A percentile compares a stretch with the other conserved stretches of the same genome.
Conservation (phyloP, 2,113 vertebrate species). For the Xiphias gladius region DNA sequence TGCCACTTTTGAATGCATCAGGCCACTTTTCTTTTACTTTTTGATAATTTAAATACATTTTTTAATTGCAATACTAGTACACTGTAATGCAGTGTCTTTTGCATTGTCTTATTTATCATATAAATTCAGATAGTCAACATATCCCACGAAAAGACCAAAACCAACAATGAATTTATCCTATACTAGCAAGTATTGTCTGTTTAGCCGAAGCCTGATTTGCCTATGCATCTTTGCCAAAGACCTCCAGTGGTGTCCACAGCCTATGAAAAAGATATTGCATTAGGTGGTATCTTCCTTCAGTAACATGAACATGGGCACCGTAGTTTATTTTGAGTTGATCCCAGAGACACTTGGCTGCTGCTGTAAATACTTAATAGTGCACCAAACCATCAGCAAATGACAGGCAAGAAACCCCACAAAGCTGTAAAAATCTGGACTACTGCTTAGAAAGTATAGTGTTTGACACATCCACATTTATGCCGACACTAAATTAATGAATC, state of each 20-base stretch:
- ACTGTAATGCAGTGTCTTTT: background rate
- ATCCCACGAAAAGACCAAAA: no score
- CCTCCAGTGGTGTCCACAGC: background rate
- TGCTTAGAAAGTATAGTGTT: background rate
- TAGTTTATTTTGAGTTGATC: background rate
- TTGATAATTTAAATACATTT: background rate
- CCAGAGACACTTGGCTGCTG: background rate
- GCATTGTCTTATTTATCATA: background rate
- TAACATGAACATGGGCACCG: background rate
- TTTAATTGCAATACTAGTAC: background rate
- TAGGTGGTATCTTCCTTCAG: background rate
- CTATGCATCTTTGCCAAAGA: background rate
- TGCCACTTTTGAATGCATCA: background rate
- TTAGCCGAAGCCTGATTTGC: background rate
- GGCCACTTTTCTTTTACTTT: background rate
- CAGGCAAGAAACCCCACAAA: background rate
- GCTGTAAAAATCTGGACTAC: background rate
- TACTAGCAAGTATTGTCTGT: background rate
- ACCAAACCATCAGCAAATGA: background rate
- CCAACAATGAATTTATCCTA: background rate
- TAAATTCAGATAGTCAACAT: background rate
- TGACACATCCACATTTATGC: background rate
- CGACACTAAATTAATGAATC: constrained; percentile 4
- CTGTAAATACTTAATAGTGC: background rate
- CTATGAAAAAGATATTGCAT: background rate